These are phyloP conservation scores for Laterallus jamaicensis DNA, from an alignment of 2,113 vertebrate genomes.

Conservation along the genomic window DNA sequence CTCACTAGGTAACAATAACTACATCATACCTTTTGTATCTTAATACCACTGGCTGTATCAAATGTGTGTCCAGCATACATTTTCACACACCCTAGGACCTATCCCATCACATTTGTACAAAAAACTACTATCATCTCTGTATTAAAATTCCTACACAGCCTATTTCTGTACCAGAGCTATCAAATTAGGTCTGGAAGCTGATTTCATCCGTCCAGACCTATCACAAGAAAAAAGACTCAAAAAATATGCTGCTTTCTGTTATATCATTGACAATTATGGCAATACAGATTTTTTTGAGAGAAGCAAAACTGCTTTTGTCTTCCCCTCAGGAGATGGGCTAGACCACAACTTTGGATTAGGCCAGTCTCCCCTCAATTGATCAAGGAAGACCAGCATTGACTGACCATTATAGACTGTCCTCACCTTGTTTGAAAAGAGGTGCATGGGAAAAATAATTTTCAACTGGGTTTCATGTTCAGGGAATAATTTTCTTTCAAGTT, in stretches of 20 bases:
- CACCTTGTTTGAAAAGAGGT: not conserved
- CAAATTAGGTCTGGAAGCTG: not conserved
- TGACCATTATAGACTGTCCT: not conserved
- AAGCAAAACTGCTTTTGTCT: not conserved
- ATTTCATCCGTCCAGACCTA: not conserved
- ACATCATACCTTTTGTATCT: not conserved
- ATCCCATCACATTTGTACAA: not conserved
- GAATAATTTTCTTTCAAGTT: not conserved
- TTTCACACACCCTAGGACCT: not conserved
- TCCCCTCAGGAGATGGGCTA: not conserved
- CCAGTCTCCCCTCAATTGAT: not conserved
- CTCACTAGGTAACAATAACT: not conserved
- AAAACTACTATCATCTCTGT: not conserved
- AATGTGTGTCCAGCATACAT: not conserved
- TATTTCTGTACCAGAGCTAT: not conserved
- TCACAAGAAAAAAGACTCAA: not conserved
- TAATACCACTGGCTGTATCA: not conserved
- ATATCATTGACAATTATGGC: not conserved
- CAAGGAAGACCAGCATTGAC: not conserved
- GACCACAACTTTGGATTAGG: not conserved
- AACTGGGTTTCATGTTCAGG: not conserved
- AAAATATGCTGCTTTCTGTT: not conserved
- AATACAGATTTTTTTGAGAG: not conserved
- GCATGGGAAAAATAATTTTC: not conserved
- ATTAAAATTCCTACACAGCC: not conserved